phyloP scores from a whole-genome alignment of 2,113 vertebrate genomes.

The Datnioides undecimradiatus region DNA sequence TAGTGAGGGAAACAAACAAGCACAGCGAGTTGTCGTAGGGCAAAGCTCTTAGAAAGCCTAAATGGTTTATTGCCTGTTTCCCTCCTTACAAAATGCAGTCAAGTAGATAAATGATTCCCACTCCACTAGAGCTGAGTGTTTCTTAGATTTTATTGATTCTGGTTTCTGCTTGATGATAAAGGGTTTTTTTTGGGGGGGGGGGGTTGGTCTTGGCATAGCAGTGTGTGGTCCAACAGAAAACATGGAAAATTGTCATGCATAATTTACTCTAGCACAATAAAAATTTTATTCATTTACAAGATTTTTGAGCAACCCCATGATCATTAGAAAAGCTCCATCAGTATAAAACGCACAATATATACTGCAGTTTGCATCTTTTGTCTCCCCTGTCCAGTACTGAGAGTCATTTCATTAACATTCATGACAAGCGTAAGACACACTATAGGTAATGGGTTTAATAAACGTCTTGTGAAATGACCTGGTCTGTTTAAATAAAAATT shows the following conservation, averaged over 20 bases:
- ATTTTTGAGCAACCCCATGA: neutral
- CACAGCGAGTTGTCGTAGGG: slow-evolving; percentile 40
- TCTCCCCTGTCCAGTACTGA: too few species aligned
- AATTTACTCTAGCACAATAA: too few species aligned
- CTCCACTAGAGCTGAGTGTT: neutral
- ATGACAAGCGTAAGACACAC: too few species aligned
- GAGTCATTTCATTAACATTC: too few species aligned
- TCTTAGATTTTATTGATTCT: slow-evolving; percentile 3
- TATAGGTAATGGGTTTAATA: too few species aligned
- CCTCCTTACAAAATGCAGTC: slow-evolving; percentile 26
- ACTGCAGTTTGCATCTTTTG: too few species aligned
- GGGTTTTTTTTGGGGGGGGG: neutral
- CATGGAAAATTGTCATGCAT: neutral
- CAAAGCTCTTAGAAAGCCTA: slow-evolving; percentile 39
- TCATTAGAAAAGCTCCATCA: neutral
- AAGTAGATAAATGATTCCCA: slow-evolving; percentile 37
- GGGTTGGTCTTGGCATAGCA: neutral
- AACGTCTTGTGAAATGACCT: too few species aligned
- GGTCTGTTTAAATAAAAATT: too few species aligned
- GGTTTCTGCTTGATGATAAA: neutral
- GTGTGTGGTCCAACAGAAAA: neutral
- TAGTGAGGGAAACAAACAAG: slow-evolving; percentile 69
- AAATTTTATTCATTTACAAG: neutral
- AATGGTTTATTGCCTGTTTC: slow-evolving; percentile 41
- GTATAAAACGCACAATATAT: neutral